These are phyloP conservation scores for Colossoma macropomum DNA, from an alignment of 2,113 vertebrate species.

Conservation along the genomic window DNA sequence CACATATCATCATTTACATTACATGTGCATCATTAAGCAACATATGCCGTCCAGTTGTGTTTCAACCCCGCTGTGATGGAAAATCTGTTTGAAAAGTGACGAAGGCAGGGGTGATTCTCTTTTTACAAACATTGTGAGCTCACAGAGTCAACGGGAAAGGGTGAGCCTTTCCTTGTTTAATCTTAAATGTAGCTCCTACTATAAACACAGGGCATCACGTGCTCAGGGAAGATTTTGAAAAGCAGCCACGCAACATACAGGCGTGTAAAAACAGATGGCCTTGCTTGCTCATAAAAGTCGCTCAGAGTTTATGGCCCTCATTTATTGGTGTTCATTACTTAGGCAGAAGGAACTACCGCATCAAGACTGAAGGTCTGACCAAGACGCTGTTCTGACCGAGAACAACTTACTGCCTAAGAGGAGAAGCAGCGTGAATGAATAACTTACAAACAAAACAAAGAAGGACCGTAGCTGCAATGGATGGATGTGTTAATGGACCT, in stretches of 20 bases:
- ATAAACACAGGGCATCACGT: slow-evolving; percentile 18
- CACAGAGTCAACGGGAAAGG: not conserved
- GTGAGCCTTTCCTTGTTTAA: slow-evolving; percentile 7
- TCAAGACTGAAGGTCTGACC: not conserved
- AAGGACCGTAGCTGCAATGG: not conserved
- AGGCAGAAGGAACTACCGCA: slow-evolving; percentile 15
- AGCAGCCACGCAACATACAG: not conserved
- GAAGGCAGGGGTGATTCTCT: too few relatives aligned
- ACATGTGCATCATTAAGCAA: too few relatives aligned
- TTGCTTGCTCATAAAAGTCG: slow-evolving; percentile 29
- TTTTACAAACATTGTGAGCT: not conserved
- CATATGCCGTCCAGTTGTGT: too few relatives aligned
- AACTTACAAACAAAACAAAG: not conserved
- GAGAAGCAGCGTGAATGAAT: not conserved
- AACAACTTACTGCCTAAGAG: too few relatives aligned
- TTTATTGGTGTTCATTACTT: slow-evolving; percentile 37
- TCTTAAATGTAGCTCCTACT: slow-evolving; percentile 10
- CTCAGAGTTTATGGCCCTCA: slow-evolving; percentile 22
- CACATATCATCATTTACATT: too few relatives aligned
- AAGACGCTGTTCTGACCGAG: not conserved
- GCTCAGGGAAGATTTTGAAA: slow-evolving; percentile 10
- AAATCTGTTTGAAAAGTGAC: not conserved
- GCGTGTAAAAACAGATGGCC: slow-evolving; percentile 35
- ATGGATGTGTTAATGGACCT: not conserved
- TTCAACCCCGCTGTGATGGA: not conserved